Evolutionary conservation across 2,113 vertebrate species (phyloP), one percentile per base, ranked within the genome.

Genomic region (Chionomys nivalis): DNA sequence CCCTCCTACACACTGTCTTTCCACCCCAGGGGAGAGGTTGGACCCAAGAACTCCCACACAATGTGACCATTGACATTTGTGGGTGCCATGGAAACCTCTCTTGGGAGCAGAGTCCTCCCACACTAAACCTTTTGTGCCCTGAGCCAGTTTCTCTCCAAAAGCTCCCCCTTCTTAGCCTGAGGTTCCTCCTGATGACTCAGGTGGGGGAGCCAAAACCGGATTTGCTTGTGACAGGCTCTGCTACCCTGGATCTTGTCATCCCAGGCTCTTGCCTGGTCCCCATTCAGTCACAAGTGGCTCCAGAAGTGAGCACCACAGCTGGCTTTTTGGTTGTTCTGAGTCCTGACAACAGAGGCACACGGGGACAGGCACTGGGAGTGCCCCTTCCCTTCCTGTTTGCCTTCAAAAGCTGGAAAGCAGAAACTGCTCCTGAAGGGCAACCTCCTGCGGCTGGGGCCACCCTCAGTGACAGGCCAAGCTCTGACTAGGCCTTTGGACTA

Each of bases 31-130:
- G 24, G 5, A 26, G 12, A 72, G 13, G 28, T 77, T 28, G 17
- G 19, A 39, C 33, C 85, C 36, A 24, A 82, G 55, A 73, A 55
- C 87, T 52, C 87, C 90, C 73, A 96, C 42, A 94, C 95, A 97
- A 94, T 76, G 94, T 94, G 87, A 28, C 82, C 81, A 91, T 85
- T 94, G 96, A 96, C 44, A 58, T 55, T 39, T 58, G 78, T 86
- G 68, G 65, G 31, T 66, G 31, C 94, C 90, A 95, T 94, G 93
- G 93, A 96, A 96, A 97, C 94, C 42, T 88, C 83, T 94, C 49
- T 21, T 26, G 77, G 70, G 79, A 93, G 83, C 44, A 26, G 72
- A 82, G 70, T 17, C 23, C 79, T 85, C 92, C 36, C 87, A 97
- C 93, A 96, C 85, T 95, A 24, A 93, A 65, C 79, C 76, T 87